Conservation (phyloP, 2,797 vertebrate genomes). For the Tympanoctomys barrerae region DNA sequence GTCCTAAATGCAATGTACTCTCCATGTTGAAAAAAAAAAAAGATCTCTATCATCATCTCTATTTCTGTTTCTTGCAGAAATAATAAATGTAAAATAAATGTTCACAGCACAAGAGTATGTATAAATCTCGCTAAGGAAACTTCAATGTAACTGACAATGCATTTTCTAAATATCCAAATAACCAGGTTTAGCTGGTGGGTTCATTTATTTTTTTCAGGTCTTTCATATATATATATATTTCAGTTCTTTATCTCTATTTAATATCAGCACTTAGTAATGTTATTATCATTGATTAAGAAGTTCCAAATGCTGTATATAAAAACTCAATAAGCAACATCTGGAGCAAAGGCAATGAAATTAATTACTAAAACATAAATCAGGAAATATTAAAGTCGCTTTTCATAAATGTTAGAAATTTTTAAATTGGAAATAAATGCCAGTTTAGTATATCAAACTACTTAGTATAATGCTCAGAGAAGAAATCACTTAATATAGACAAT, state of each 20-base stretch:
- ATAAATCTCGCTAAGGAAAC: neutral
- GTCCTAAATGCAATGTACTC: neutral
- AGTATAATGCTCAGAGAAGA: neutral
- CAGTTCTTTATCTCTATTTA: neutral
- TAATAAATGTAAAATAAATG: neutral
- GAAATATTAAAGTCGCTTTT: conserved; percentile 8
- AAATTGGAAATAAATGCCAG: neutral
- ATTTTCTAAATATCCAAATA: neutral
- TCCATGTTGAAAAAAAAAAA: neutral
- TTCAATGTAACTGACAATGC: neutral
- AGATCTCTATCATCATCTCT: neutral
- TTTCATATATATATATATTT: conserved; percentile 44
- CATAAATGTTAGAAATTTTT: neutral
- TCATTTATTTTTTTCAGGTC: neutral
- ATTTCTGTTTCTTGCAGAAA: neutral
- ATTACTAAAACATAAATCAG: neutral
- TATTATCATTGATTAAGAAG: neutral
- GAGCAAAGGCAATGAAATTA: neutral
- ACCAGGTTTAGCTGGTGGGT: neutral
- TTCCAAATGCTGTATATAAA: neutral
- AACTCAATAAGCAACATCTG: neutral
- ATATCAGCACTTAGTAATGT: conserved; percentile 25
- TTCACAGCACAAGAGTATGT: neutral
- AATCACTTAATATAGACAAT: neutral
- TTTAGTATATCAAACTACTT: neutral